These are phyloP conservation scores for Campoletis raptor DNA, from an alignment of 2,888 invertebrate genomes.

Conservation along the genomic window DNA sequence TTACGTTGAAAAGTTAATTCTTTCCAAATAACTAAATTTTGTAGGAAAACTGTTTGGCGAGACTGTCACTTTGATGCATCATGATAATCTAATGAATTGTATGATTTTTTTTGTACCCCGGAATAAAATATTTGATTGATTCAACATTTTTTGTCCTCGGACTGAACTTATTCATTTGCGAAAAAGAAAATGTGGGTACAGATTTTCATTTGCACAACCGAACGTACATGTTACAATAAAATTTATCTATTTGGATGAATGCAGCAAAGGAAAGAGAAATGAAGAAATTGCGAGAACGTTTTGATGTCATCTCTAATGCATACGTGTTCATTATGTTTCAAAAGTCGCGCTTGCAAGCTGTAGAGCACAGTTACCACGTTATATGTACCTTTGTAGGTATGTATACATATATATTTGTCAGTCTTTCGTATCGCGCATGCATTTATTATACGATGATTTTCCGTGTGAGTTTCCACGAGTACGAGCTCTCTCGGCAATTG, in stretches of 20 bases:
- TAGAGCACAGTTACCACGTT: not conserved
- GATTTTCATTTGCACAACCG: not conserved
- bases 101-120: too few relatives aligned
- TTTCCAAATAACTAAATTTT: too few relatives aligned
- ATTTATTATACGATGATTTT: conserved; percentile 37
- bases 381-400: not conserved
- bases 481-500: conserved; percentile 55
- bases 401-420: conserved; percentile 1
- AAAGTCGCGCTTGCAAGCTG: not conserved
- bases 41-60: too few relatives aligned
- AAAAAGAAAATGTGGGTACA: not conserved
- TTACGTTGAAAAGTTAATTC: too few relatives aligned
- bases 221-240: not conserved
- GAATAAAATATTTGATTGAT: too few relatives aligned
- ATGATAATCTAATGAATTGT: too few relatives aligned
- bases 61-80: too few relatives aligned
- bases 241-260: not conserved
- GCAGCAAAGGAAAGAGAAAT: not conserved
- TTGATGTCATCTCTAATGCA: not conserved
- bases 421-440: conserved; percentile 6
- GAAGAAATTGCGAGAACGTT: not conserved
- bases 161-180: too few relatives aligned
- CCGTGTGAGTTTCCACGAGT: conserved; percentile 11
- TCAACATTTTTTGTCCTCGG: too few relatives aligned
- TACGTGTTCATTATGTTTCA: not conserved